Conservation (phyloP, 2,888 invertebrate species). For the Isotomurus palustris region DNA sequence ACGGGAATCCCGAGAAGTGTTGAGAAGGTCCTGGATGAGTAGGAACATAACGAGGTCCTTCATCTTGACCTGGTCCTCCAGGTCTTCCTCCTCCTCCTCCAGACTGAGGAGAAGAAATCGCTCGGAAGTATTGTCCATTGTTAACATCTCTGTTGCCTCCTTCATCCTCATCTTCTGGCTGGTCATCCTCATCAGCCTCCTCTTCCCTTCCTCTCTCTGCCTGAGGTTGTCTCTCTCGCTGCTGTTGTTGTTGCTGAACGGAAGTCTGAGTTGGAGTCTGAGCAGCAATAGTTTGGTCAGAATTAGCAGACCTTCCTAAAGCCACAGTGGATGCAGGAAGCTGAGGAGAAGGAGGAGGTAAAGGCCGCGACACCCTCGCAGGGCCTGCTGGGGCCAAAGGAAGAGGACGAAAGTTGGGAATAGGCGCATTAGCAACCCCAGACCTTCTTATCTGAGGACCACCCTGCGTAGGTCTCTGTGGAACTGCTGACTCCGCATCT, state of each 20-base stretch:
- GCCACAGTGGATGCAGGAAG: conserved; percentile 19
- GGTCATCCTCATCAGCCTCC: conserved; percentile 21
- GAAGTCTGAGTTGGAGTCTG: conserved; percentile 22
- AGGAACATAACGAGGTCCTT: conserved; percentile 15
- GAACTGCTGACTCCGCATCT: conserved; percentile 3
- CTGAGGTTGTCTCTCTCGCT: not conserved
- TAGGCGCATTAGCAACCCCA: conserved; percentile 17
- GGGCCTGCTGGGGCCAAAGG: conserved; percentile 6
- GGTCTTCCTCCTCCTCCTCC: not conserved
- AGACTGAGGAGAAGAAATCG: conserved; percentile 4
- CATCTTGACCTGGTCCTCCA: conserved; percentile 1
- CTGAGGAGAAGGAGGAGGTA: conserved; percentile 21
- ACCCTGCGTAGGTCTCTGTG: not conserved
- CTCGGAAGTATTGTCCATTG: conserved; percentile 20
- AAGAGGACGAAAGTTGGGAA: conserved; percentile 29
- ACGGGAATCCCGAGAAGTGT: too few species aligned
- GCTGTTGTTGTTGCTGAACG: conserved; percentile 12
- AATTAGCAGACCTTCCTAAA: too few species aligned
- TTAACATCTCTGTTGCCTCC: conserved; percentile 15
- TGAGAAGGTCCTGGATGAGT: not conserved
- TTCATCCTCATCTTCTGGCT: conserved; percentile 11
- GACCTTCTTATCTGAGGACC: conserved; percentile 4
- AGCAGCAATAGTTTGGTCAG: conserved; percentile 31
- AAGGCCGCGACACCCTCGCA: conserved; percentile 19
- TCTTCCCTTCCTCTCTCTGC: conserved; percentile 12